Evolutionary conservation across 2,797 vertebrate species (phyloP).

Genomic region (Lepilemur ruficaudatus): DNA sequence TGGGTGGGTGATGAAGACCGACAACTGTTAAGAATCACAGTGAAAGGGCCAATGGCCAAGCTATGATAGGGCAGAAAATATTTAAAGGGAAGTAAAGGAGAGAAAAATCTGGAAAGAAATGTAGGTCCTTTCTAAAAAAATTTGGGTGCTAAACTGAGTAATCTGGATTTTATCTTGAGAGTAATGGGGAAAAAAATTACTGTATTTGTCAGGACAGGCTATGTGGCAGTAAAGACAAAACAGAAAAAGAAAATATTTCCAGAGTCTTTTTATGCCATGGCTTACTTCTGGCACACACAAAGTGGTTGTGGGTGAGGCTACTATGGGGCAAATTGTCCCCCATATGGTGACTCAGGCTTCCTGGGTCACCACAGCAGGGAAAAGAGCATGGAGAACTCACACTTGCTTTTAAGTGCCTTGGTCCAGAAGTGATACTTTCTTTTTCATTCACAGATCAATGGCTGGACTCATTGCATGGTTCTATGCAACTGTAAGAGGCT

Average conservation of each 20-base stretch:
- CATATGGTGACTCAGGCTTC: neutral
- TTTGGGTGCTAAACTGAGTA: neutral
- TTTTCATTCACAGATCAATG: neutral
- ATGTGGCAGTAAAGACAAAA: neutral
- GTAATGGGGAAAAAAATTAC: neutral
- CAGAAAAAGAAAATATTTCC: neutral
- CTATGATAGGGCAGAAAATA: neutral
- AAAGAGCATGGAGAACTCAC: neutral
- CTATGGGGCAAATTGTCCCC: neutral
- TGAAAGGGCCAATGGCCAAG: neutral
- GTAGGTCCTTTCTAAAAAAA: neutral
- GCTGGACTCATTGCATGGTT: neutral
- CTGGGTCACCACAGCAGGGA: neutral
- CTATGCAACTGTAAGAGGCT: neutral
- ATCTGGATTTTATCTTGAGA: neutral
- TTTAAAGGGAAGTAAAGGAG: neutral
- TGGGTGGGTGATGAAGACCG: neutral
- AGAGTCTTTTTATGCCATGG: neutral
- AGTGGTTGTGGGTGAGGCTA: neutral
- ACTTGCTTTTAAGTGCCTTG: neutral
- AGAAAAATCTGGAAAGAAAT: slow-evolving; percentile 3
- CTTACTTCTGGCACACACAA: neutral
- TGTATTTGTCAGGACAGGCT: neutral
- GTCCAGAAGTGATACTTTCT: neutral
- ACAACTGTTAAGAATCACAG: neutral